A percentile compares a stretch with the other conserved stretches of the same genome.
Conservation (phyloP, 2,888 invertebrate genomes). For the Acanthosepion pharaonis region DNA sequence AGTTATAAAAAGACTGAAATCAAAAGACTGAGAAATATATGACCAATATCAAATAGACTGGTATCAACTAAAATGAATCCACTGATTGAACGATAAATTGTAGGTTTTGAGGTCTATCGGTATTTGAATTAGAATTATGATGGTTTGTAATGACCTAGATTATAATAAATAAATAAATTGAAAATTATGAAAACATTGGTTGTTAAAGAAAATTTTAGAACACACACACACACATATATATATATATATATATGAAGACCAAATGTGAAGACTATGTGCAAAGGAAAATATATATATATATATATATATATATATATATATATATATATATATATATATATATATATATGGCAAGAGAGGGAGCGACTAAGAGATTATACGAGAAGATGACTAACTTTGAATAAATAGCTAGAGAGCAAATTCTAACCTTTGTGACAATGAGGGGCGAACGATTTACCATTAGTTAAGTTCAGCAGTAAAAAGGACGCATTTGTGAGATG, state of each 20-base stretch:
- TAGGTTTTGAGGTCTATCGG: too few relatives aligned
- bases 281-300: neutral
- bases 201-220: too few relatives aligned
- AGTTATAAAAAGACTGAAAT: too few relatives aligned
- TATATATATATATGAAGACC: too few relatives aligned
- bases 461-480: conserved; percentile 33
- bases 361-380: neutral
- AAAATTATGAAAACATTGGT: too few relatives aligned
- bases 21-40: too few relatives aligned
- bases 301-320: neutral
- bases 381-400: neutral
- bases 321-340: neutral
- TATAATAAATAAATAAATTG: too few relatives aligned
- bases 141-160: too few relatives aligned
- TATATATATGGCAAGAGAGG: neutral
- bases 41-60: too few relatives aligned
- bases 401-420: neutral
- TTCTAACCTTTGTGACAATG: conserved; percentile 6
- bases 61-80: neutral
- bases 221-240: too few relatives aligned
- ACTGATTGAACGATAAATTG: neutral
- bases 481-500: neutral
- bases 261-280: neutral
- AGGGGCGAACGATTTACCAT: conserved; percentile 8
- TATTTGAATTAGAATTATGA: too few relatives aligned